phyloP scores from a whole-genome alignment of 2,888 invertebrate species.

The Scaptomyza parva region DNA sequence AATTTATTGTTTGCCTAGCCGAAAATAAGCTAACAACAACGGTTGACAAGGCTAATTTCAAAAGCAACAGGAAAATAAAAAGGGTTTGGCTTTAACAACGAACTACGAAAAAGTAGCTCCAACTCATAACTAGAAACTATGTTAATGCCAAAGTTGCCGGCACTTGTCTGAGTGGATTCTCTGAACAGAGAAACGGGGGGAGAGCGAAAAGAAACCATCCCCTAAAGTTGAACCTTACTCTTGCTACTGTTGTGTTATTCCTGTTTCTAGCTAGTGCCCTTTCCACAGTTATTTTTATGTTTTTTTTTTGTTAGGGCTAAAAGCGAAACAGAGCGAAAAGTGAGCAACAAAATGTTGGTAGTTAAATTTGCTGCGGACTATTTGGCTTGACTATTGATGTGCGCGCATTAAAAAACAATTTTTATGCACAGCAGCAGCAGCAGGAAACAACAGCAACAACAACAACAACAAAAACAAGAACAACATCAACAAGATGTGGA shows the following conservation, averaged over 20 bases:
- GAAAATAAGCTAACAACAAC: slow-evolving; percentile 31
- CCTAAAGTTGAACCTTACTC: not conserved
- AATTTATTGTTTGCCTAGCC: slow-evolving; percentile 66
- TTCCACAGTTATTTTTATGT: not conserved
- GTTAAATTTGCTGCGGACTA: slow-evolving; percentile 78
- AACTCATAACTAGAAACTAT: slow-evolving; percentile 33
- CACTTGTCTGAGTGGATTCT: slow-evolving; percentile 29
- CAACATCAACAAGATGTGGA: slow-evolving; percentile 38
- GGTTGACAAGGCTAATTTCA: slow-evolving; percentile 29
- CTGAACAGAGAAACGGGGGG: not conserved
- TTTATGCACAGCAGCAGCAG: slow-evolving; percentile 61
- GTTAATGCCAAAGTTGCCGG: slow-evolving; percentile 20
- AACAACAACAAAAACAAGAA: slow-evolving; percentile 33
- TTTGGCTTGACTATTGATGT: slow-evolving; percentile 80
- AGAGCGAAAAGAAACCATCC: slow-evolving; percentile 24
- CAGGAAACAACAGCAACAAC: slow-evolving; percentile 13
- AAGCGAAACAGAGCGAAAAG: slow-evolving; percentile 52
- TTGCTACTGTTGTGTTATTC: not conserved
- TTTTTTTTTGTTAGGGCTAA: slow-evolving; percentile 26
- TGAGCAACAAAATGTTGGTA: slow-evolving; percentile 65
- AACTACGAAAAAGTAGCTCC: not conserved
- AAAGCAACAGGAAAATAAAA: slow-evolving; percentile 10
- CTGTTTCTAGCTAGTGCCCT: not conserved
- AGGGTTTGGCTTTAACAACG: slow-evolving; percentile 22
- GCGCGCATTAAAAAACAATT: slow-evolving; percentile 80